phyloP scores from a whole-genome alignment of 1,140 invertebrate species.

The Holcopasites calliopsidis region DNA sequence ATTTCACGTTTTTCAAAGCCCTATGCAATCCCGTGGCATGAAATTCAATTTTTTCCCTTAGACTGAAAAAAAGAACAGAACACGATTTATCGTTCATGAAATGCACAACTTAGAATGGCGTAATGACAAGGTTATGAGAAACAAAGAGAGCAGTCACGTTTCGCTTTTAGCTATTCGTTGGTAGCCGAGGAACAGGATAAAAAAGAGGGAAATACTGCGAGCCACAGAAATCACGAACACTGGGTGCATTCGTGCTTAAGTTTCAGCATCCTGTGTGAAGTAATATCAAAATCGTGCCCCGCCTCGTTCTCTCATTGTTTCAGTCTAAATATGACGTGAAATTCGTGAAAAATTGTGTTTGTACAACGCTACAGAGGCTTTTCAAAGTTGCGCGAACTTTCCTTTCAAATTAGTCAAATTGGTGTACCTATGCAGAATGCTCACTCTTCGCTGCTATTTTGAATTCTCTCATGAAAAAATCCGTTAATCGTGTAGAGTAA shows the following conservation, averaged over 20 bases:
- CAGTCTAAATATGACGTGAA: background rate
- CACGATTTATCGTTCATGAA: background rate
- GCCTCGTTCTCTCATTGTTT: background rate
- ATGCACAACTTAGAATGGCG: background rate
- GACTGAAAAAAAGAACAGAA: background rate
- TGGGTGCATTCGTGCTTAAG: conserved; percentile 20
- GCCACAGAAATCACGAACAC: conserved; percentile 10
- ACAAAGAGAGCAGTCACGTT: conserved; percentile 20
- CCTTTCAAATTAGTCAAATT: too few relatives aligned
- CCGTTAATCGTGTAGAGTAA: too few relatives aligned
- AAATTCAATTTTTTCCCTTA: background rate
- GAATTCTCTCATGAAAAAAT: too few relatives aligned
- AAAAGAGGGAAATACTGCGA: background rate
- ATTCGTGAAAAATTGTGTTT: background rate
- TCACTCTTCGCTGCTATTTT: too few relatives aligned
- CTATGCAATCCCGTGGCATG: background rate
- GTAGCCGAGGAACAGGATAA: background rate
- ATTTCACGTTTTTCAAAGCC: background rate
- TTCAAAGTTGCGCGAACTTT: too few relatives aligned
- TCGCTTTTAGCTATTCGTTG: conserved; percentile 5
- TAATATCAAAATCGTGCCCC: background rate
- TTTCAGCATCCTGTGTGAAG: conserved; percentile 8
- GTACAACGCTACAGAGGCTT: background rate
- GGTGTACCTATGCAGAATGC: too few relatives aligned
- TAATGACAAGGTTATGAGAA: conserved; percentile 2